A percentile compares a stretch with the other conserved stretches of the same genome.
Conservation (phyloP, 2,113 vertebrate species). For the Otus sunia region DNA sequence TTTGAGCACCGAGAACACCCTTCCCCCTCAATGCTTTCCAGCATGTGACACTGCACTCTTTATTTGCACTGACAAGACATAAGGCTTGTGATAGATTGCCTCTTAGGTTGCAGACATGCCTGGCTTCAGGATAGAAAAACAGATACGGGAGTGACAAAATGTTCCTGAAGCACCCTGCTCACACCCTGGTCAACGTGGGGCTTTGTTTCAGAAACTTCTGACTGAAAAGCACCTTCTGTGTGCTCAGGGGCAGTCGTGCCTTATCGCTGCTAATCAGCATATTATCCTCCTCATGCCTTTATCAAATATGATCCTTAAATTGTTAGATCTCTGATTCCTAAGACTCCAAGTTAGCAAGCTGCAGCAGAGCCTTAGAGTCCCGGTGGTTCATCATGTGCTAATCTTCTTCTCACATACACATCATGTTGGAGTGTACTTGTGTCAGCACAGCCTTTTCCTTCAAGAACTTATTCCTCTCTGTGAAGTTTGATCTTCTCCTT, state of each 20-base stretch:
- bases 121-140: background rate
- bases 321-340: background rate
- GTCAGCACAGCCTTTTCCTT: background rate
- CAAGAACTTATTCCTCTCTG: background rate
- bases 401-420: background rate
- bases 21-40: no score
- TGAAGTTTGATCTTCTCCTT: background rate
- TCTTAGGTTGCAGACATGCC: background rate
- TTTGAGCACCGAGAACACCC: background rate
- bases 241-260: background rate
- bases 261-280: background rate
- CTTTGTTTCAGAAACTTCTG: no score
- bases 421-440: background rate
- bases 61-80: background rate
- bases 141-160: fast-evolving
- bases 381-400: background rate
- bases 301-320: background rate
- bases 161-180: background rate
- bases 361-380: background rate
- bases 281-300: background rate
- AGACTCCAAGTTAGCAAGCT: background rate
- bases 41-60: background rate
- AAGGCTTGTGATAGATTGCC: background rate
- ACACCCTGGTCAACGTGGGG: background rate
- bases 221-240: background rate